Evolutionary conservation across 2,888 invertebrate species (phyloP).

Genomic region (Drosophila birchii): DNA sequence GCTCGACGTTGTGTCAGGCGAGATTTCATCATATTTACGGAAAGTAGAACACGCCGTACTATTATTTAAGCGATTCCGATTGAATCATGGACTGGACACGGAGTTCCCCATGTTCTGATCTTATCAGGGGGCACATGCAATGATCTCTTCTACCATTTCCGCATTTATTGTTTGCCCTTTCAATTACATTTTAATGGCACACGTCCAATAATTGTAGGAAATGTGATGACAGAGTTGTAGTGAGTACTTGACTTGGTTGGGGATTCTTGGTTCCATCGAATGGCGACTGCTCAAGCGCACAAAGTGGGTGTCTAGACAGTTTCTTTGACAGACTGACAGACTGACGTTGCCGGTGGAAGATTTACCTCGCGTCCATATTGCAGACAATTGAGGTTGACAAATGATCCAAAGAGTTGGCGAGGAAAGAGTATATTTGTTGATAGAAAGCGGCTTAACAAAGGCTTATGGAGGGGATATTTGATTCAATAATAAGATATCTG

Average conservation of each 20-base stretch:
- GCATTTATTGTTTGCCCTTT: constrained; percentile 10
- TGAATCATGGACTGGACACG: constrained; percentile 10
- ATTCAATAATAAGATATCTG: neutral
- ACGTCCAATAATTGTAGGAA: constrained; percentile 4
- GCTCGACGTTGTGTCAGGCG: constrained; percentile 42
- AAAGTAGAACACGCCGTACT: constrained; percentile 48
- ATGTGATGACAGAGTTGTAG: neutral
- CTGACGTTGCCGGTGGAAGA: constrained; percentile 52
- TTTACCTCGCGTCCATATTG: constrained; percentile 46
- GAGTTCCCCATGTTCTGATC: constrained; percentile 30
- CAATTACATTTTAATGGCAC: constrained; percentile 23
- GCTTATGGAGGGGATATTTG: no score
- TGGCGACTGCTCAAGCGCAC: constrained; percentile 46
- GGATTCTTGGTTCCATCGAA: constrained; percentile 41
- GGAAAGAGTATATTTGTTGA: neutral
- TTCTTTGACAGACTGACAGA: constrained; percentile 50
- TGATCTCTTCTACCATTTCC: constrained; percentile 24
- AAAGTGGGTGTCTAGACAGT: constrained; percentile 30
- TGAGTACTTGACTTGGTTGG: constrained; percentile 3
- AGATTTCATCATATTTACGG: constrained; percentile 37
- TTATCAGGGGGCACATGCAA: constrained; percentile 42
- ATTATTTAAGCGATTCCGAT: constrained; percentile 63
- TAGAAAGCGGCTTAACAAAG: neutral
- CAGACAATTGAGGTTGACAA: constrained; percentile 38
- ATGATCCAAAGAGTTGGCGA: constrained; percentile 9